Evolutionary conservation across 2,113 vertebrate genomes (phyloP), one percentile per base, ranked within the genome.

Genomic region (Cheilinus undulatus): DNA sequence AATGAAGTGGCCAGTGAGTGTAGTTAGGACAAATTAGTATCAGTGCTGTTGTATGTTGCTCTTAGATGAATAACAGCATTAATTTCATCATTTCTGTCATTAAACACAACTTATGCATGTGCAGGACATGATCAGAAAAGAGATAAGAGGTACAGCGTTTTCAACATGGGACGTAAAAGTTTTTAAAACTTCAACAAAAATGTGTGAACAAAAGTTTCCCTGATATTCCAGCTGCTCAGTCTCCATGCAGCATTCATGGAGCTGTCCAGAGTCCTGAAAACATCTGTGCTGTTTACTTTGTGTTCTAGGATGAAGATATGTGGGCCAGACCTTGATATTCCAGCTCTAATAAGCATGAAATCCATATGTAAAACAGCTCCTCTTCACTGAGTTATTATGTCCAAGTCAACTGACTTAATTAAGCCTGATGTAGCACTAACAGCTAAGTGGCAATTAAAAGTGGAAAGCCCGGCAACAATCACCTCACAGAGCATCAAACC

Each of bases 201-300:
- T 5, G 6, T 15, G 11, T 36, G 13, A 45, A 54, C 22, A 20
- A 3, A 22, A n/a, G n/a, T n/a, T n/a, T n/a, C n/a, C n/a, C n/a
- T n/a, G n/a, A n/a, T n/a, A n/a, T n/a, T n/a, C n/a, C n/a, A n/a
- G n/a, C n/a, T n/a, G 22, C 17, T 69, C 3, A 3, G 12, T 67
- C 2, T 46, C 34, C 50, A 22, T 34, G 32, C 0, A 52, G 1
- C 32, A 42, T 22, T 57, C 22, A 38, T 53, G 74, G 79, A 89
- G 59, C 87, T 88, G 74, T 90, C 83, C 86, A 80, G 19, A 79
- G 89, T 85, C 34, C 84, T 89, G 78, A 87, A 82, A 50, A 69
- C 17, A 32, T 9, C 22, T 27, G 15, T 22, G 28, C 12, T 4
- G 0, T 23, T 49, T 13, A 48, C n/a, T 70, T 42, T 34, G 3